Evolutionary conservation across 2,888 invertebrate genomes (phyloP).

Genomic region (Oegoconia quadripuncta): DNA sequence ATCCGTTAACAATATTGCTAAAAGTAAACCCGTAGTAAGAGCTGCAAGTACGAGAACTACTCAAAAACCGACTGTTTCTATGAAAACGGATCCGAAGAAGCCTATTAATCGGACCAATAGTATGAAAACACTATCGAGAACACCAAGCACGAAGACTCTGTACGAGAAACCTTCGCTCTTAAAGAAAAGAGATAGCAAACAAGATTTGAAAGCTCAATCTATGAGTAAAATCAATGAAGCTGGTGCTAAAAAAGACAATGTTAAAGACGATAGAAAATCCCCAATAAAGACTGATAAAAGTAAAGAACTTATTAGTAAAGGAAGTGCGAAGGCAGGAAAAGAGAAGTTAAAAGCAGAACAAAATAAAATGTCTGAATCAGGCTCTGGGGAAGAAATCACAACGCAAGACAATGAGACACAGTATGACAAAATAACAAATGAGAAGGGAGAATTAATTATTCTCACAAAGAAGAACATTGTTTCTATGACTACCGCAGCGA

Average conservation of each 20-base stretch:
- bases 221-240: slow-evolving; percentile 53
- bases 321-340: slow-evolving; percentile 17
- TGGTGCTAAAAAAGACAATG: slow-evolving; percentile 40
- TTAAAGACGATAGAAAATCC: slow-evolving; percentile 12
- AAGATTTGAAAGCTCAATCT: slow-evolving; percentile 51
- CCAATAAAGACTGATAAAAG: slow-evolving; percentile 12
- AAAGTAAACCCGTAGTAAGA: slow-evolving; percentile 40
- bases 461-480: slow-evolving; percentile 72
- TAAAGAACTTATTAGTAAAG: slow-evolving; percentile 10
- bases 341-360: slow-evolving; percentile 25
- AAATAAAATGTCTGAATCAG: slow-evolving; percentile 30
- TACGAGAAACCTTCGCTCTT: slow-evolving; percentile 56
- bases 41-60: slow-evolving; percentile 48
- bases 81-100: slow-evolving; percentile 57
- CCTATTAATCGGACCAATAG: slow-evolving; percentile 63
- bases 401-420: slow-evolving; percentile 72
- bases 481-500: slow-evolving; percentile 80
- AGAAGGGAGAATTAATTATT: slow-evolving; percentile 63
- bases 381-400: slow-evolving; percentile 43
- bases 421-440: slow-evolving; percentile 64
- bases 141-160: slow-evolving; percentile 61
- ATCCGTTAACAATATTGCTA: slow-evolving; percentile 24
- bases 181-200: slow-evolving; percentile 55
- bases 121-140: slow-evolving; percentile 60
- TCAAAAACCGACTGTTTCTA: slow-evolving; percentile 44